A percentile compares a stretch with the other conserved stretches of the same genome.
Evolutionary conservation across 2,888 invertebrate genomes (phyloP).

Genomic region (Criorhina ranunculi): DNA sequence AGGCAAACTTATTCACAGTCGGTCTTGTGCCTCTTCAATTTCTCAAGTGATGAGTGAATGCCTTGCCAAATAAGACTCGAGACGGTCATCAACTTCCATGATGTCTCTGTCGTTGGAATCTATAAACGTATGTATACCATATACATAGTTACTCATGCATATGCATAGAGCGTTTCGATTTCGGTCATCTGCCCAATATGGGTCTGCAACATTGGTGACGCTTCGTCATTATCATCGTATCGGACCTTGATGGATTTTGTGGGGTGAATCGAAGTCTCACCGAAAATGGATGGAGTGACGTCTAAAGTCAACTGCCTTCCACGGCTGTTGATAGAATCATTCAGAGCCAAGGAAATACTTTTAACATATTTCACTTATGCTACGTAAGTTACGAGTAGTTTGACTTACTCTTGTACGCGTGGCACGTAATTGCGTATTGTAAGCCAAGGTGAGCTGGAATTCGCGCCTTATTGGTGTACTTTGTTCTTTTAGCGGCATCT

Average conservation of each 20-base stretch:
- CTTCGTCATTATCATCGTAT: constrained; percentile 57
- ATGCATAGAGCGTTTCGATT: constrained; percentile 46
- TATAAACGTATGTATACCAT: neutral
- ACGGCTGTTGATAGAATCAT: neutral
- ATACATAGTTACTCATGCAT: constrained; percentile 25
- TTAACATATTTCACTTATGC: constrained; percentile 37
- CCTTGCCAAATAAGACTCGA: constrained; percentile 59
- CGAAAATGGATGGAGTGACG: constrained; percentile 36
- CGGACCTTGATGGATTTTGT: constrained; percentile 43
- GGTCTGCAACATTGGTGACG: constrained; percentile 60
- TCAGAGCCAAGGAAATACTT: constrained; percentile 14
- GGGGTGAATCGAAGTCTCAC: constrained; percentile 11
- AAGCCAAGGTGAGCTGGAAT: constrained; percentile 61
- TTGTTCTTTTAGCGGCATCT: neutral
- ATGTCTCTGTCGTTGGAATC: neutral
- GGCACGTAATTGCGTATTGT: constrained; percentile 27
- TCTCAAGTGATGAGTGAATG: constrained; percentile 8
- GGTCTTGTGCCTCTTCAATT: neutral
- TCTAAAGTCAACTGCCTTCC: neutral
- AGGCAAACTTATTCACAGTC: no score
- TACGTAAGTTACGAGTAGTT: constrained; percentile 17
- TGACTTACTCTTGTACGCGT: constrained; percentile 15
- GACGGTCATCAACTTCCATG: constrained; percentile 65
- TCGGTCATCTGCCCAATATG: constrained; percentile 68
- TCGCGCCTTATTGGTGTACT: constrained; percentile 28